Evolutionary conservation across 2,797 vertebrate genomes (phyloP).

Genomic region (Amazona ochrocephala): DNA sequence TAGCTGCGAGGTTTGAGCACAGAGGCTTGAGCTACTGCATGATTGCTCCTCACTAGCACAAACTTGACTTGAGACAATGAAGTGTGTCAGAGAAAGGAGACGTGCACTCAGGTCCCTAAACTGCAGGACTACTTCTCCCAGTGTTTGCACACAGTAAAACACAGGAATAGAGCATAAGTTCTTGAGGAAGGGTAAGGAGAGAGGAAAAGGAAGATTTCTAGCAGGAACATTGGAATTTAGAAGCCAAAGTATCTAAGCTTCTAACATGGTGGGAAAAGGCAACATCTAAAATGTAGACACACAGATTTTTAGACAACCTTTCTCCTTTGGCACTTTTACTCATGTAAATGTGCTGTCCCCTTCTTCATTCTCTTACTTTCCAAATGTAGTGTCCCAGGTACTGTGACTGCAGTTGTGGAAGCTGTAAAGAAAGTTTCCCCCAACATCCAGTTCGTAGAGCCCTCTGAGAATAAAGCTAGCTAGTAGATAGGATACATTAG

Average conservation of each 20-base stretch:
- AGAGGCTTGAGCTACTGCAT: not conserved
- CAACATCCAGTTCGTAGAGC: not conserved
- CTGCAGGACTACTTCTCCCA: not conserved
- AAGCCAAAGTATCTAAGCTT: not conserved
- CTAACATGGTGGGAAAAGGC: not conserved
- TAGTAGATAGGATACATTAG: fast-evolving
- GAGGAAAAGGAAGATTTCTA: not conserved
- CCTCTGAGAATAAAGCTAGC: not conserved
- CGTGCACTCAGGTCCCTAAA: not conserved
- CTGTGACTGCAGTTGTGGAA: not conserved
- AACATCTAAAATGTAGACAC: not conserved
- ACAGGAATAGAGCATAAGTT: not conserved
- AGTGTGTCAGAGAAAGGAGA: not conserved
- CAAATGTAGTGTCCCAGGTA: not conserved
- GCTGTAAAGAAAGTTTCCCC: not conserved
- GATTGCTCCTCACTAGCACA: not conserved
- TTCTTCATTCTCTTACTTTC: not conserved
- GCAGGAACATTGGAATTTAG: not conserved
- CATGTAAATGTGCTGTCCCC: not conserved
- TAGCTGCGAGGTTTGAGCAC: not conserved
- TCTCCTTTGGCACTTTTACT: not conserved
- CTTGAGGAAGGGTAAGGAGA: not conserved
- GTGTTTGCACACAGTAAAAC: not conserved
- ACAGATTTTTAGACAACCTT: not conserved
- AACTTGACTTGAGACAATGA: not conserved